These are phyloP conservation scores for Liposcelis brunnea DNA, from an alignment of 2,888 invertebrate genomes.

Conservation along the genomic window DNA sequence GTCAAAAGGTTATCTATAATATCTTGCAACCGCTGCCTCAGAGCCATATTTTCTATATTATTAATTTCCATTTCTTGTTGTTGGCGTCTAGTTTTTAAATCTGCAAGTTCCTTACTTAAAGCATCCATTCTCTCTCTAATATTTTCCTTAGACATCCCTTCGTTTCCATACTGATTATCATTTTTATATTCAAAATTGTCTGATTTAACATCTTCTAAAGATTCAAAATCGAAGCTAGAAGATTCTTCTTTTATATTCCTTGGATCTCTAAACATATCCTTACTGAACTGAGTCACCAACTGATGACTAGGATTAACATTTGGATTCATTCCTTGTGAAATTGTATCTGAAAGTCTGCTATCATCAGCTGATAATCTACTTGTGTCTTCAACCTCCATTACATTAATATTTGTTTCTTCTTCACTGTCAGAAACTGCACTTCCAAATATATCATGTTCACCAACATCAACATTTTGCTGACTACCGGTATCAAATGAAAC, in stretches of 20 bases:
- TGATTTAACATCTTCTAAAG: slow-evolving; percentile 1
- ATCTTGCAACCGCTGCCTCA: slow-evolving; percentile 67
- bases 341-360: slow-evolving; percentile 46
- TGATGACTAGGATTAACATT: slow-evolving; percentile 17
- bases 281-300: slow-evolving; percentile 41
- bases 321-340: slow-evolving; percentile 25
- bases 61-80: slow-evolving; percentile 70
- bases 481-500: slow-evolving; percentile 23
- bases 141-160: background rate
- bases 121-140: slow-evolving; percentile 49
- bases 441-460: slow-evolving; percentile 77
- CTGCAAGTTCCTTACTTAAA: slow-evolving; percentile 53
- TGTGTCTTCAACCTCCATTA: slow-evolving; percentile 46
- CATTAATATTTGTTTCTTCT: slow-evolving; percentile 49
- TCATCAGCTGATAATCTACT: slow-evolving; percentile 58
- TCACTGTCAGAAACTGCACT: slow-evolving; percentile 83
- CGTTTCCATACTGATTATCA: background rate
- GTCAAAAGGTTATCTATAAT: slow-evolving; percentile 55
- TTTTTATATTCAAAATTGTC: background rate
- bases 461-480: slow-evolving; percentile 29
- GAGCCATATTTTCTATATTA: slow-evolving; percentile 66
- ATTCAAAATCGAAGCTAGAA: slow-evolving; percentile 7
- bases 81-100: slow-evolving; percentile 51
- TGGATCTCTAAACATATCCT: slow-evolving; percentile 35
- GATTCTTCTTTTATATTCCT: slow-evolving; percentile 2